phyloP scores from a whole-genome alignment of 2,113 vertebrate species.

The Malurus melanocephalus region DNA sequence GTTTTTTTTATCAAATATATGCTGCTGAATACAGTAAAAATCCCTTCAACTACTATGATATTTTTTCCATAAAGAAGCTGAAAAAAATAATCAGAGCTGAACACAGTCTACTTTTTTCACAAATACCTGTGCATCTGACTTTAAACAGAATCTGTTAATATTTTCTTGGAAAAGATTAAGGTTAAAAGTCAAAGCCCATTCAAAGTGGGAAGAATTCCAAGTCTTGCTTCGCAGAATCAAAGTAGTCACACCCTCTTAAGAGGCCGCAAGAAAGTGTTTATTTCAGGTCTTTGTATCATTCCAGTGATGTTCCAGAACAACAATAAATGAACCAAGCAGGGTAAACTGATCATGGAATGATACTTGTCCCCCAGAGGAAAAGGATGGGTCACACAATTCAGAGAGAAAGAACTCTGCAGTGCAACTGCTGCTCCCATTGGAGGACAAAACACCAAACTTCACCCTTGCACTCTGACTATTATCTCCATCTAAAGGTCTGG shows the following conservation, averaged over 20 bases:
- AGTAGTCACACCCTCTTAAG: neutral
- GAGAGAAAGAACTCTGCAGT: neutral
- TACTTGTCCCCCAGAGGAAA: neutral
- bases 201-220: neutral
- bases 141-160: neutral
- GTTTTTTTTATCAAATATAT: neutral
- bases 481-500: neutral
- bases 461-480: neutral
- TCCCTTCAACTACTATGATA: neutral
- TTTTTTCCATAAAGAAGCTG: neutral
- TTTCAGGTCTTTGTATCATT: neutral
- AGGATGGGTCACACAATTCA: neutral
- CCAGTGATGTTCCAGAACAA: neutral
- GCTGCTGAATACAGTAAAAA: neutral
- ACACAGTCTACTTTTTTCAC: neutral
- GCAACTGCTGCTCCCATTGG: neutral
- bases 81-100: neutral
- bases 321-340: neutral
- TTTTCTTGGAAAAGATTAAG: neutral
- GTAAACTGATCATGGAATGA: neutral
- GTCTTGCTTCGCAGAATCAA: neutral
- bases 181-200: neutral
- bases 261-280: neutral
- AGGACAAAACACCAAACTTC: neutral
- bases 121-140: neutral